These are phyloP conservation scores for Drosophila yooni DNA, from an alignment of 2,888 invertebrate species.

Conservation along the genomic window DNA sequence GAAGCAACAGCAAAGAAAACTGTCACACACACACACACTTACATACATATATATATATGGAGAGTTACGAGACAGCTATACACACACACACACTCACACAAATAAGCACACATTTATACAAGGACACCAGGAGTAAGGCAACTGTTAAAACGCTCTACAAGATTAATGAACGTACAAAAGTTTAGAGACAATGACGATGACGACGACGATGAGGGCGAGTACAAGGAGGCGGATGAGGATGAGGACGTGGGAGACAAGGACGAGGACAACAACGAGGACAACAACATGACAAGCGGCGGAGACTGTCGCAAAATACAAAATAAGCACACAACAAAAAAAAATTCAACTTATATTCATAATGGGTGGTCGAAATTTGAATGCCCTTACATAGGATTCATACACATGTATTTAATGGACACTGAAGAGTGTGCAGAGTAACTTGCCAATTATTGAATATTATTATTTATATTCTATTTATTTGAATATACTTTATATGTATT, in stretches of 20 bases:
- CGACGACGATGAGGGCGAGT: slow-evolving; percentile 46
- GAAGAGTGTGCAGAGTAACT: background rate
- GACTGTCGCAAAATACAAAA: slow-evolving; percentile 45
- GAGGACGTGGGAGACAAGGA: slow-evolving; percentile 25
- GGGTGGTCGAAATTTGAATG: slow-evolving; percentile 5
- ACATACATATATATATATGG: slow-evolving; percentile 1
- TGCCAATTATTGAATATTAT: too few species aligned
- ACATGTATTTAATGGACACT: background rate
- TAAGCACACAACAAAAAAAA: slow-evolving; percentile 22
- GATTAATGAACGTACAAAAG: slow-evolving; percentile 80
- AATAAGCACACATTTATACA: slow-evolving; percentile 16
- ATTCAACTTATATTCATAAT: slow-evolving; percentile 3
- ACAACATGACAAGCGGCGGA: slow-evolving; percentile 63
- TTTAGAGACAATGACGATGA: slow-evolving; percentile 79
- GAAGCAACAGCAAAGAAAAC: slow-evolving; percentile 53
- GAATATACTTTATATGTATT: too few species aligned
- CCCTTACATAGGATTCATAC: slow-evolving; percentile 5
- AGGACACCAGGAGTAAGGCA: slow-evolving; percentile 30
- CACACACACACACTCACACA: slow-evolving; percentile 16
- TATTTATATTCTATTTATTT: background rate
- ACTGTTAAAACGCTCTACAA: slow-evolving; percentile 77
- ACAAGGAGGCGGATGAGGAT: slow-evolving; percentile 11
- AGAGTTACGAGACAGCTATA: slow-evolving; percentile 28
- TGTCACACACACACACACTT: slow-evolving; percentile 25
- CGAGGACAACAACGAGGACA: slow-evolving; percentile 45